A percentile compares a stretch with the other conserved stretches of the same genome.
These are phyloP conservation scores for Deilephila porcellus DNA, from an alignment of 2,888 invertebrate genomes.

Conservation along the genomic window DNA sequence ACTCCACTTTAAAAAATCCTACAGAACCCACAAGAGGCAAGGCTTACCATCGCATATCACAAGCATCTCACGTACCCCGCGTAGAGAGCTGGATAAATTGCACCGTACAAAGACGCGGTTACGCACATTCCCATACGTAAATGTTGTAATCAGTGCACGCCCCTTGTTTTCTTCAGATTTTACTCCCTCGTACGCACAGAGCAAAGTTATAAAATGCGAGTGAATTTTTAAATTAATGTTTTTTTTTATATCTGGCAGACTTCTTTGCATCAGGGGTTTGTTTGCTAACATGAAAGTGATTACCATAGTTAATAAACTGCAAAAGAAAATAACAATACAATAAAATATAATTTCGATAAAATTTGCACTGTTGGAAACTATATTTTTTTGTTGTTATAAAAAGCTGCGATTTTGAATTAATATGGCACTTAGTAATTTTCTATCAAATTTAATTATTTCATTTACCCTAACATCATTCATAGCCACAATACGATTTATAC, in stretches of 20 bases:
- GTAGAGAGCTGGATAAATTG: constrained; percentile 57
- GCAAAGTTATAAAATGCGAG: background rate
- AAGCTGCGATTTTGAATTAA: too few species aligned
- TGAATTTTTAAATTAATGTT: background rate
- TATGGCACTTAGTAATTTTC: too few species aligned
- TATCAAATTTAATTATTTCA: too few species aligned
- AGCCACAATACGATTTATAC: background rate
- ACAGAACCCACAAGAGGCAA: constrained; percentile 19
- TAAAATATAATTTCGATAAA: too few species aligned
- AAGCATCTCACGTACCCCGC: constrained; percentile 50
- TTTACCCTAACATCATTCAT: too few species aligned
- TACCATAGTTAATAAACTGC: too few species aligned
- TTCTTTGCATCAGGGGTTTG: too few species aligned
- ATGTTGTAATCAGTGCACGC: constrained; percentile 46
- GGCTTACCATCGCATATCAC: constrained; percentile 37
- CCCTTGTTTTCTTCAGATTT: constrained; percentile 25
- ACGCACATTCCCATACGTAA: constrained; percentile 55
- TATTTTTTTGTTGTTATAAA: too few species aligned
- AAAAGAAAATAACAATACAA: too few species aligned
- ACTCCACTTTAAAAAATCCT: background rate
- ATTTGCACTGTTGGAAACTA: too few species aligned
- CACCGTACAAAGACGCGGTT: constrained; percentile 53
- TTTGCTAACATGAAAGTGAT: too few species aligned
- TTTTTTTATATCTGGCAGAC: background rate
- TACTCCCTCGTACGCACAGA: background rate